Percentiles rank a stretch among this genome's conserved stretches.
Conservation (phyloP, 2,113 vertebrate species). For the Eretmochelys imbricata region DNA sequence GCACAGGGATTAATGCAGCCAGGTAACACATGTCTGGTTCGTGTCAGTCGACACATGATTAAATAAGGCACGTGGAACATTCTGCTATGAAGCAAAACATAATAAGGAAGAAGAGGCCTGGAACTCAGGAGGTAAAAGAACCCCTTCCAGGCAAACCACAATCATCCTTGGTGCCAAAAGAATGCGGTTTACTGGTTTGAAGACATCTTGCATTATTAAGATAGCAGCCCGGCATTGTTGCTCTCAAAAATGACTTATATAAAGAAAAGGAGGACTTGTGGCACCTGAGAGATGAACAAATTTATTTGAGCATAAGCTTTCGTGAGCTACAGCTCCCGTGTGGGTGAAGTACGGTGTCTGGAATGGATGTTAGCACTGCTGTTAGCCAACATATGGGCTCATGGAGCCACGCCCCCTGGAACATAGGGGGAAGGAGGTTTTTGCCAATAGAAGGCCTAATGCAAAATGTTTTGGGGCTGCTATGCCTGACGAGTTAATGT, state of each 20-base stretch:
- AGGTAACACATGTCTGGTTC: conserved; percentile 48
- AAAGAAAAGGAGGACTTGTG: background rate
- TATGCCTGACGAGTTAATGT: background rate
- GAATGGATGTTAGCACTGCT: background rate
- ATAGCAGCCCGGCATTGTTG: rapidly evolving
- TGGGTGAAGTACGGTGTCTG: rapidly evolving
- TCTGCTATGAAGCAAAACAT: background rate
- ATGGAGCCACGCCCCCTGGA: rapidly evolving
- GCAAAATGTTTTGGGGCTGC: background rate
- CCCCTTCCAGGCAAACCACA: background rate
- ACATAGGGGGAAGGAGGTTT: background rate
- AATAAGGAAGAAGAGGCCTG: background rate
- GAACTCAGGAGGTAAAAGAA: rapidly evolving
- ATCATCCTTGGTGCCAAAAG: background rate
- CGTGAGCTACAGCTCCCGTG: too few species aligned
- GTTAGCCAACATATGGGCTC: background rate
- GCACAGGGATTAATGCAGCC: background rate
- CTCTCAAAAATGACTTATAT: rapidly evolving
- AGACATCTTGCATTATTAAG: background rate
- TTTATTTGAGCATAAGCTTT: too few species aligned
- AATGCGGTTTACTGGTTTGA: rapidly evolving
- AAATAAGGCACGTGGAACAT: background rate
- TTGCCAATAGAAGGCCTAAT: background rate
- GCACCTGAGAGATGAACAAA: too few species aligned
- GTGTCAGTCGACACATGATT: background rate